phyloP scores from a whole-genome alignment of 2,888 invertebrate species.

The Clunio marinus region DNA sequence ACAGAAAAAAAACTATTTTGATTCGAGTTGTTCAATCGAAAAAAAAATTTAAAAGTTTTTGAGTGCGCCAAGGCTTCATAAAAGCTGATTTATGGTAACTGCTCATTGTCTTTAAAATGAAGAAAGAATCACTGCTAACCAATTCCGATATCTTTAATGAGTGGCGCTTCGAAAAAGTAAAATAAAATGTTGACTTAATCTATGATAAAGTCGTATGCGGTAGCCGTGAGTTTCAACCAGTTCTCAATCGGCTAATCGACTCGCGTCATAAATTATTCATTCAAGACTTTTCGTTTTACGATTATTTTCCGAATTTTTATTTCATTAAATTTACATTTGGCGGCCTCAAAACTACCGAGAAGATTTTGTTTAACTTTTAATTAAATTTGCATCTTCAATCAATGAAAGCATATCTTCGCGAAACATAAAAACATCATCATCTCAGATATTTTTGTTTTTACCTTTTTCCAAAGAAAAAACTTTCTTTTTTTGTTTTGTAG shows the following conservation, averaged over 20 bases:
- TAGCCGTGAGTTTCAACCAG: background rate
- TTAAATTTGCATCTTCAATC: constrained; percentile 21
- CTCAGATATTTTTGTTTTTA: background rate
- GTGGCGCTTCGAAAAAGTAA: background rate
- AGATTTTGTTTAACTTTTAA: constrained; percentile 4
- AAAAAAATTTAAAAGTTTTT: no score
- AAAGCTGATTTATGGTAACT: background rate
- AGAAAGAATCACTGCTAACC: background rate
- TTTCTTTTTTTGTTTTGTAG: background rate
- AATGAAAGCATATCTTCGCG: background rate
- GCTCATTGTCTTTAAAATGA: background rate
- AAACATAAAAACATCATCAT: constrained; percentile 30
- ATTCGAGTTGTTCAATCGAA: background rate
- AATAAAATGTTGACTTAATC: background rate
- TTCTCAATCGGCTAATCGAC: background rate
- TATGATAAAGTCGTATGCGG: background rate
- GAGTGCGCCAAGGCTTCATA: background rate
- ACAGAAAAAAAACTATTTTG: constrained; percentile 11
- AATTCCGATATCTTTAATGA: background rate
- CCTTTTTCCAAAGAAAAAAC: background rate
- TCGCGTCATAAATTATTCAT: constrained; percentile 14
- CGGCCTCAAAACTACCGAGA: background rate
- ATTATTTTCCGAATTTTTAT: background rate
- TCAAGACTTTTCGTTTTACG: constrained; percentile 12
- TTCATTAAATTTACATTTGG: background rate